phyloP scores from a whole-genome alignment of 1,140 invertebrate species.

The Lepidurus apus region DNA sequence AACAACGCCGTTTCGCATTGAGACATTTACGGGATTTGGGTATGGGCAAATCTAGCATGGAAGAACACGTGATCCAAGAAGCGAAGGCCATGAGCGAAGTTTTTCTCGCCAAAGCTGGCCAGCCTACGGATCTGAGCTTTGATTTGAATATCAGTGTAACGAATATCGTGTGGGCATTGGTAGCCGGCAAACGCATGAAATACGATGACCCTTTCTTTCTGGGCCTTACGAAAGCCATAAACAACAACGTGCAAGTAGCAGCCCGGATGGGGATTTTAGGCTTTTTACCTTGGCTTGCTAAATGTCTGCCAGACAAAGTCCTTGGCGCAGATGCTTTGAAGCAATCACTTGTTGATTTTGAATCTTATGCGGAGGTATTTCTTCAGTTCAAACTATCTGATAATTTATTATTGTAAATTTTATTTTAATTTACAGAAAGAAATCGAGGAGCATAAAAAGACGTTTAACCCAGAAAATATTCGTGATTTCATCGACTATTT shows the following conservation, averaged over 20 bases:
- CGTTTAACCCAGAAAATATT: conserved; percentile 56
- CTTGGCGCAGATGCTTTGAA: conserved; percentile 53
- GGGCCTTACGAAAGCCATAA: conserved; percentile 24
- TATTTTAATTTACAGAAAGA: conserved; percentile 57
- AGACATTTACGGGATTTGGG: conserved; percentile 37
- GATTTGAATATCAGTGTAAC: conserved; percentile 11
- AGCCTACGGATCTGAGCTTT: conserved; percentile 20
- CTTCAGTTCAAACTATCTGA: conserved; percentile 55
- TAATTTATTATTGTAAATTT: conserved; percentile 74
- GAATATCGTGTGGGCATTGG: conserved; percentile 65
- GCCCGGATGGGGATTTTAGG: neutral
- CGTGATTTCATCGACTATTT: conserved; percentile 83
- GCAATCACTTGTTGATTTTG: conserved; percentile 47
- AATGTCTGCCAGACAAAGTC: conserved; percentile 37
- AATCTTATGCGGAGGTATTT: conserved; percentile 50
- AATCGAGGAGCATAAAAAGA: conserved; percentile 64
- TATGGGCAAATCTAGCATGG: conserved; percentile 20
- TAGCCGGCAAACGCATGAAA: conserved; percentile 53
- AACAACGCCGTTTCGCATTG: conserved; percentile 38
- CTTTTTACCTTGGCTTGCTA: conserved; percentile 27
- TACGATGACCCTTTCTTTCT: conserved; percentile 41
- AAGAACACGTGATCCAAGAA: conserved; percentile 12
- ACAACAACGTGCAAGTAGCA: conserved; percentile 15
- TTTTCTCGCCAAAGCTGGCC: neutral
- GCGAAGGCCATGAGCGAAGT: conserved; percentile 13